phyloP scores from a whole-genome alignment of 2,888 invertebrate species.

The Macaria liturata region DNA sequence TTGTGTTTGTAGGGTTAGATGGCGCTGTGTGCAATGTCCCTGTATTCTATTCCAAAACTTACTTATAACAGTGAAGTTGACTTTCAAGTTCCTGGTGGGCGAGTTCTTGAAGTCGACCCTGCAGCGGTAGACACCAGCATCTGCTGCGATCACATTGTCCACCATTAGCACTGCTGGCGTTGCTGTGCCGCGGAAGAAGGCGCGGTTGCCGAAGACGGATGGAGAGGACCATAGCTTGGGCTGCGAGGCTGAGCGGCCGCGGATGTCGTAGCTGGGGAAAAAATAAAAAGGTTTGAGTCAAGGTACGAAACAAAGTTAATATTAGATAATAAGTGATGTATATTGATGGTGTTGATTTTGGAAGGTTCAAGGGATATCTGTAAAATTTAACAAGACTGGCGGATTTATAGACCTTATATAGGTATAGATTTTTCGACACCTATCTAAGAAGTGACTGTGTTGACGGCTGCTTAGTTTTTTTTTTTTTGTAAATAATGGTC shows the following conservation, averaged over 20 bases:
- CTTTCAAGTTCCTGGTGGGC: constrained; percentile 94
- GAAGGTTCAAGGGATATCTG: too few relatives aligned
- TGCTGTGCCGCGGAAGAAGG: constrained; percentile 89
- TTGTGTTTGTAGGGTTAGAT: too few relatives aligned
- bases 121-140: constrained; percentile 94
- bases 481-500: too few relatives aligned
- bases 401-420: too few relatives aligned
- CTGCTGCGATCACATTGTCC: constrained; percentile 88
- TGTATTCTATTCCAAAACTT: constrained; percentile 74
- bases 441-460: too few relatives aligned
- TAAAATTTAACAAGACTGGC: too few relatives aligned
- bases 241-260: constrained; percentile 88
- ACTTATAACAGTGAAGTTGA: constrained; percentile 96
- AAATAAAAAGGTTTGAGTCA: background rate
- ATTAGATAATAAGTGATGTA: too few relatives aligned
- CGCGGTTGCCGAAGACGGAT: constrained; percentile 88
- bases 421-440: too few relatives aligned
- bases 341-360: too few relatives aligned
- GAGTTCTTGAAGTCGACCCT: constrained; percentile 95
- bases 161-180: constrained; percentile 90
- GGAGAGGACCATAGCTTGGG: constrained; percentile 93
- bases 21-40: too few relatives aligned
- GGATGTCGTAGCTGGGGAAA: constrained; percentile 87
- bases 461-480: too few relatives aligned
- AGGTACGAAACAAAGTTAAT: too few relatives aligned